Evolutionary conservation across 1,140 invertebrate genomes (phyloP).

Genomic region (Drosophila mayri): DNA sequence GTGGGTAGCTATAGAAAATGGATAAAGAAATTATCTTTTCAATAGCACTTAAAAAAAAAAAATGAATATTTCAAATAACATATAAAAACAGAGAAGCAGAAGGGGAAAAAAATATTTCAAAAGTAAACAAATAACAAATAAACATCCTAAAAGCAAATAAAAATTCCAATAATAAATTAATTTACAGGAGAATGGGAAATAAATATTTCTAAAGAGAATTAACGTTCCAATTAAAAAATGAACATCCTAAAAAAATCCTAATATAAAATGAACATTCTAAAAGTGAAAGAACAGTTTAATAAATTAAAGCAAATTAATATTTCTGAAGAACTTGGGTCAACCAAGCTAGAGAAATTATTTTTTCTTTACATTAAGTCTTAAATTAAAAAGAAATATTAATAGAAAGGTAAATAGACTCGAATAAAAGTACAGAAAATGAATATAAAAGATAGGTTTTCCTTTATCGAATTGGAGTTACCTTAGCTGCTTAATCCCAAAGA

Average conservation of each 20-base stretch:
- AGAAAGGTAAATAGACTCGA: too few relatives aligned
- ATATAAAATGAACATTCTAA: background rate
- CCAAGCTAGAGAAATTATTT: too few relatives aligned
- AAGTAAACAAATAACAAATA: background rate
- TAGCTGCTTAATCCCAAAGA: background rate
- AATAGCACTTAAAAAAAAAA: background rate
- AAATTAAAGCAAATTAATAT: too few relatives aligned
- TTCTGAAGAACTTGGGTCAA: too few relatives aligned
- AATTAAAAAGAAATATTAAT: too few relatives aligned
- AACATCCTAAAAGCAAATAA: too few relatives aligned
- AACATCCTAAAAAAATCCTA: background rate
- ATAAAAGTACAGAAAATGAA: background rate
- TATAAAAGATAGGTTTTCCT: background rate
- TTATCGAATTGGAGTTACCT: background rate
- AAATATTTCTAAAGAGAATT: background rate
- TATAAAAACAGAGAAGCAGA: background rate
- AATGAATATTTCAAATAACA: background rate
- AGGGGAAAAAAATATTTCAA: background rate
- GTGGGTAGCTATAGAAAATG: too few relatives aligned
- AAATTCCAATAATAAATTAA: background rate
- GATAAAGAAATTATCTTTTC: too few relatives aligned
- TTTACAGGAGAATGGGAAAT: background rate
- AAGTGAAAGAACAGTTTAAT: background rate
- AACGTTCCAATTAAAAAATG: background rate
- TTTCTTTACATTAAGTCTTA: too few relatives aligned